These are phyloP conservation scores for Brachirus orientalis DNA, from an alignment of 2,113 vertebrate genomes.

Conservation along the genomic window DNA sequence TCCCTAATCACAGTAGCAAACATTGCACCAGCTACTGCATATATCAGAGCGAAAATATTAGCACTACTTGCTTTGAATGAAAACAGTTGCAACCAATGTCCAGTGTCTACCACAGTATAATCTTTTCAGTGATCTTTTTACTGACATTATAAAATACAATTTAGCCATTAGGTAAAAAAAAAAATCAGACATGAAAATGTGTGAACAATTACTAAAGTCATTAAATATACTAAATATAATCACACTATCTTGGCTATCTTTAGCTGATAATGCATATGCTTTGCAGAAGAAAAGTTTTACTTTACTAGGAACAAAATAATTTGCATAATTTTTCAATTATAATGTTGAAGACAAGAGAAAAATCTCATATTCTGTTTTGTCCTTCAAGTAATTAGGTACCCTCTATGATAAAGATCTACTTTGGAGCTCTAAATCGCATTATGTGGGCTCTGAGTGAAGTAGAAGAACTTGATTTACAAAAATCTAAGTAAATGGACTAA, in stretches of 20 bases:
- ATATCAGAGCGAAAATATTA: too few relatives aligned
- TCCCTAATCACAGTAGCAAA: too few relatives aligned
- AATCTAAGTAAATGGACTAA: slow-evolving; percentile 58
- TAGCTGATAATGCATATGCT: too few relatives aligned
- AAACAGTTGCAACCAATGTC: too few relatives aligned
- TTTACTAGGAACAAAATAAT: slow-evolving; percentile 45
- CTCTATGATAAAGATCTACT: slow-evolving; percentile 45
- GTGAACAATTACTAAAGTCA: too few relatives aligned
- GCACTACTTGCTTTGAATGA: too few relatives aligned
- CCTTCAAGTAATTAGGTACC: slow-evolving; percentile 37
- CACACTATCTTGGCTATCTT: slow-evolving; percentile 11
- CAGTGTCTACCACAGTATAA: too few relatives aligned
- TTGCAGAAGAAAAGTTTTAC: background rate
- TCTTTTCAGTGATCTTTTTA: too few relatives aligned
- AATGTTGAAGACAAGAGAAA: slow-evolving; percentile 28
- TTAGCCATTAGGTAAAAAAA: too few relatives aligned
- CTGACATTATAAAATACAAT: too few relatives aligned
- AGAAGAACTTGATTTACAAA: slow-evolving; percentile 56
- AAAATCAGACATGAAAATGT: too few relatives aligned
- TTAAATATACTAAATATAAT: background rate
- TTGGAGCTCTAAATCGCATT: slow-evolving; percentile 58
- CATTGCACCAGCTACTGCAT: too few relatives aligned
- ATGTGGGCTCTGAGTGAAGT: slow-evolving; percentile 45
- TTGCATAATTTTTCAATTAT: slow-evolving; percentile 32
- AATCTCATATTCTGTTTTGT: slow-evolving; percentile 31